phyloP scores from a whole-genome alignment of 2,113 vertebrate species.

The Hipposideros armiger region DNA sequence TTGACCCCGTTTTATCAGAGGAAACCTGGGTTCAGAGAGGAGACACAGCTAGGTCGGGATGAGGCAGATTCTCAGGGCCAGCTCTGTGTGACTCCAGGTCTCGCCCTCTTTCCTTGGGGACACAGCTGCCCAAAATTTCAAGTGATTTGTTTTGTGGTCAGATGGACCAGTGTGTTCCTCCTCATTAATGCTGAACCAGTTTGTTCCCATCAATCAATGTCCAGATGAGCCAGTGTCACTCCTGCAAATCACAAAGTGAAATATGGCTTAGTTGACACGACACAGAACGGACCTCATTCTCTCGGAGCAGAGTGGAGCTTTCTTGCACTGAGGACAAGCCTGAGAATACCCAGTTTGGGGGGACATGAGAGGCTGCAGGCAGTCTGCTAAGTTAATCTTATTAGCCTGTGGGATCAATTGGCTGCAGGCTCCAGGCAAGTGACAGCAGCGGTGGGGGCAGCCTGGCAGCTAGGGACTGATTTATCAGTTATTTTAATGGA shows the following conservation, averaged over 20 bases:
- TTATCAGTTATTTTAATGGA: conserved; percentile 61
- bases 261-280: neutral
- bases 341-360: conserved; percentile 13
- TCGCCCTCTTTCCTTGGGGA: neutral
- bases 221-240: neutral
- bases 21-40: neutral
- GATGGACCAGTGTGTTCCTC: neutral
- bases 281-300: neutral
- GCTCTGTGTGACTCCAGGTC: neutral
- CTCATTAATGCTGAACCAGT: neutral
- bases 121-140: conserved; percentile 20
- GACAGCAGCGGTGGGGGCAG: neutral
- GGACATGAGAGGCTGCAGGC: neutral
- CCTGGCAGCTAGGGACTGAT: conserved; percentile 54
- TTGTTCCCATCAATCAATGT: neutral
- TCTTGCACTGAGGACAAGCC: neutral
- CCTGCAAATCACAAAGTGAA: neutral
- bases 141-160: conserved; percentile 6
- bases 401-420: conserved; percentile 71
- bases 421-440: conserved; percentile 44
- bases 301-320: neutral
- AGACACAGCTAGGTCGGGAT: neutral
- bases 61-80: neutral
- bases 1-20: neutral
- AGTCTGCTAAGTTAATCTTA: conserved; percentile 65